phyloP scores from a whole-genome alignment of 2,797 vertebrate species.

The Chloroceryle inda region DNA sequence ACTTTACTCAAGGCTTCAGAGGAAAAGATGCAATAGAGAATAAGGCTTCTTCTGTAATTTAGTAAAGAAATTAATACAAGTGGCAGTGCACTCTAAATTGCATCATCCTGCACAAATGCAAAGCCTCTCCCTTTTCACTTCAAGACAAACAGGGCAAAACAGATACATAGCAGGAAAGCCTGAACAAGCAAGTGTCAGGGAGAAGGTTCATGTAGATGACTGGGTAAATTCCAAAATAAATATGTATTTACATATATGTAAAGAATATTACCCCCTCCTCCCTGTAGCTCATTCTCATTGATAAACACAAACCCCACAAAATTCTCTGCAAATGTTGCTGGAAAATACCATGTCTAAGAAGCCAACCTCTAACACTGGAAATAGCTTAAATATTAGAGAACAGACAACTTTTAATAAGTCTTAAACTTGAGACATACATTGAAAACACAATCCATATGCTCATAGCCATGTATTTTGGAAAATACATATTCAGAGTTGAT shows the following conservation, averaged over 20 bases:
- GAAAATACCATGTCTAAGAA: not conserved
- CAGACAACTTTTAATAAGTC: conserved; percentile 1
- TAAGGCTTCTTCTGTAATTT: not conserved
- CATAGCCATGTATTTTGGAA: not conserved
- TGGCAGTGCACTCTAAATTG: not conserved
- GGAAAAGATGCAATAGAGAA: not conserved
- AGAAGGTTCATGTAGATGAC: not conserved
- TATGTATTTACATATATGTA: not conserved
- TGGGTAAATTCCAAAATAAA: not conserved
- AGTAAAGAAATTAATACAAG: not conserved
- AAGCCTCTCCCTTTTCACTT: not conserved
- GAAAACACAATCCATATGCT: not conserved
- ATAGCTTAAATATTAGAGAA: conserved; percentile 1
- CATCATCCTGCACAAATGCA: not conserved
- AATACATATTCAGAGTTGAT: not conserved
- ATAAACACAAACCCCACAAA: not conserved
- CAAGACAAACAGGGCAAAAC: not conserved
- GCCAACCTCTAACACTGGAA: not conserved
- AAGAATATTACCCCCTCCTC: not conserved
- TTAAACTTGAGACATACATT: not conserved
- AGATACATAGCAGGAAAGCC: not conserved
- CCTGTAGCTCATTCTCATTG: not conserved
- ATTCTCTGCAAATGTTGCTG: not conserved
- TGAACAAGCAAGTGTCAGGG: not conserved
- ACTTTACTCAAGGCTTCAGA: not conserved